Conservation (phyloP, 1,140 invertebrate genomes). For the Anastatus disparis region DNA sequence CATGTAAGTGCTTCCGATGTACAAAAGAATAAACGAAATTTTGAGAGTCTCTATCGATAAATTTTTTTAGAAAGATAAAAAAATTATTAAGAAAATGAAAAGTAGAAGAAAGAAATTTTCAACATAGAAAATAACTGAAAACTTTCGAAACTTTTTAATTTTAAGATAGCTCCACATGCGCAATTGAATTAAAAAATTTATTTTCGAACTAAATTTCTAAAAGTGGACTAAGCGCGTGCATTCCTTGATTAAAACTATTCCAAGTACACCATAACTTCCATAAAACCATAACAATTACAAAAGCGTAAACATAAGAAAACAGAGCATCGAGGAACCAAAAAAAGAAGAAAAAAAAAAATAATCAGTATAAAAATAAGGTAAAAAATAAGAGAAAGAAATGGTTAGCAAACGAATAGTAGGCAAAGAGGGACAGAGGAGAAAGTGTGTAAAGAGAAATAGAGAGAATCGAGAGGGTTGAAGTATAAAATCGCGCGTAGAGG, state of each 20-base stretch:
- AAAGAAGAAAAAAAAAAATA: neutral
- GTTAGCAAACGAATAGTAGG: neutral
- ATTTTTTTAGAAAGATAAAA: no score
- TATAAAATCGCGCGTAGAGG: conserved; percentile 33
- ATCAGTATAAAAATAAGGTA: neutral
- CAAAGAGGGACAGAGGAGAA: conserved; percentile 39
- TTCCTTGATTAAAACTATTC: conserved; percentile 24
- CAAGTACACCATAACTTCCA: conserved; percentile 1
- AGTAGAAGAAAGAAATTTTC: no score
- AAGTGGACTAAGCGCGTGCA: no score
- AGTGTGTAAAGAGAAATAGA: conserved; percentile 31
- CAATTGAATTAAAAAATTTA: no score
- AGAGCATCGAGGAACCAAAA: conserved; percentile 22
- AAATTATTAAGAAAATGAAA: no score
- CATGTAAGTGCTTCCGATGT: no score
- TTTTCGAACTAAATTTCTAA: no score
- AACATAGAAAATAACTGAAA: no score
- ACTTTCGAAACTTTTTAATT: no score
- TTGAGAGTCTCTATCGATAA: no score
- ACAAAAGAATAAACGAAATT: no score
- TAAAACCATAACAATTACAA: conserved; percentile 14
- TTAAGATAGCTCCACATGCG: no score
- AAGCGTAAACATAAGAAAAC: conserved; percentile 36
- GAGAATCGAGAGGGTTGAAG: conserved; percentile 34
- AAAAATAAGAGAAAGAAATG: conserved; percentile 14